These are phyloP conservation scores for Antitype chi DNA, from an alignment of 2,888 invertebrate species.

Conservation along the genomic window DNA sequence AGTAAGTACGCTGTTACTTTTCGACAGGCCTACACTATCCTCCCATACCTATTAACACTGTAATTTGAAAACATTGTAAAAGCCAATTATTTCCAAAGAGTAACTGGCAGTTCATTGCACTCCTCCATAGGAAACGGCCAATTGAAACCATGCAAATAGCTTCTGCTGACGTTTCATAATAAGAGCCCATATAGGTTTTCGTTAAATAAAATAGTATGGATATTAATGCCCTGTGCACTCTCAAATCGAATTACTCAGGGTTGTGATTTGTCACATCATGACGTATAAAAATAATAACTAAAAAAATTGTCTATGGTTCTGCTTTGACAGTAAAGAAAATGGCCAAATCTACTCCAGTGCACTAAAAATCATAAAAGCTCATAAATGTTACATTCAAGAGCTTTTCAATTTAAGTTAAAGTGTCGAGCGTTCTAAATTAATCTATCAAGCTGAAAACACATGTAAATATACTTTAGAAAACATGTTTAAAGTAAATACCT, in stretches of 20 bases:
- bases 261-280: neutral
- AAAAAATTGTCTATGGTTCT: neutral
- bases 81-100: no score
- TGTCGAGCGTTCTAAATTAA: neutral
- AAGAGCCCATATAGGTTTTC: no score
- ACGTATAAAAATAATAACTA: neutral
- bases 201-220: neutral
- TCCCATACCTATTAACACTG: no score
- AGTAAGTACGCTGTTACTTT: no score
- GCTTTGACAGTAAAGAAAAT: neutral
- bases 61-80: no score
- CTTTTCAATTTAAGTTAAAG: neutral
- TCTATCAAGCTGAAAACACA: neutral
- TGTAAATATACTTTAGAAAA: neutral
- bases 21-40: no score
- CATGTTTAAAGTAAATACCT: slow-evolving; percentile 30
- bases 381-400: neutral
- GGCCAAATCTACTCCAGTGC: neutral
- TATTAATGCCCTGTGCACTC: neutral
- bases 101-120: no score
- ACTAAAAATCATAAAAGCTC: neutral
- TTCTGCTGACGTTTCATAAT: no score
- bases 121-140: no score
- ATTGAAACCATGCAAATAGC: no score
- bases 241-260: neutral